Conservation (phyloP, 2,797 vertebrate genomes). For the Orientallactaga sibirica region DNA sequence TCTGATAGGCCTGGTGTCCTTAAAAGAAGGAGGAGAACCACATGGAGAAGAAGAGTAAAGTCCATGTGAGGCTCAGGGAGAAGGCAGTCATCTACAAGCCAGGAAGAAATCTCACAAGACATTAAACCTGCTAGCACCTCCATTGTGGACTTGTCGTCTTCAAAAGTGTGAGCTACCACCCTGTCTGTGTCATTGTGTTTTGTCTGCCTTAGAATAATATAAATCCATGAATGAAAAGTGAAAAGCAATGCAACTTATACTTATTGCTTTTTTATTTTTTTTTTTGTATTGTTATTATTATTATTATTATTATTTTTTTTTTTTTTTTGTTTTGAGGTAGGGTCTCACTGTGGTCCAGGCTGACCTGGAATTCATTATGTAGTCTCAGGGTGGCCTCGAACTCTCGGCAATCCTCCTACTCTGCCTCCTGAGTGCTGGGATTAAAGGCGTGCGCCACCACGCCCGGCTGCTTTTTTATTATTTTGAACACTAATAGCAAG, state of each 20-base stretch:
- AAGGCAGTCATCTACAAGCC: neutral
- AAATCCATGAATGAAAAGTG: neutral
- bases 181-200: neutral
- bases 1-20: neutral
- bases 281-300: neutral
- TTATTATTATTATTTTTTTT: too few relatives aligned
- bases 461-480: neutral
- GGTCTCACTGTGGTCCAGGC: too few relatives aligned
- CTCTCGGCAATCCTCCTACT: too few relatives aligned
- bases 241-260: neutral
- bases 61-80: neutral
- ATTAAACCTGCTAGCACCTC: neutral
- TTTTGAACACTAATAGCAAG: neutral
- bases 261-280: neutral
- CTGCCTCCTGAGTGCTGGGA: too few relatives aligned
- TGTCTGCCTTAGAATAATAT: neutral
- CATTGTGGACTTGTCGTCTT: neutral
- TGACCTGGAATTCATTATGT: too few relatives aligned
- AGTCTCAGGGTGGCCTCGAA: too few relatives aligned
- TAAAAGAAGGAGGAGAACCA: neutral
- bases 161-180: neutral
- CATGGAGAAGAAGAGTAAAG: too few relatives aligned
- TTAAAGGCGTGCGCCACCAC: too few relatives aligned
- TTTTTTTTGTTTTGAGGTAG: too few relatives aligned
- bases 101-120: neutral